Evolutionary conservation across 2,888 invertebrate genomes (phyloP), one percentile per base, ranked within the genome.

Genomic region (Apamea monoglypha): DNA sequence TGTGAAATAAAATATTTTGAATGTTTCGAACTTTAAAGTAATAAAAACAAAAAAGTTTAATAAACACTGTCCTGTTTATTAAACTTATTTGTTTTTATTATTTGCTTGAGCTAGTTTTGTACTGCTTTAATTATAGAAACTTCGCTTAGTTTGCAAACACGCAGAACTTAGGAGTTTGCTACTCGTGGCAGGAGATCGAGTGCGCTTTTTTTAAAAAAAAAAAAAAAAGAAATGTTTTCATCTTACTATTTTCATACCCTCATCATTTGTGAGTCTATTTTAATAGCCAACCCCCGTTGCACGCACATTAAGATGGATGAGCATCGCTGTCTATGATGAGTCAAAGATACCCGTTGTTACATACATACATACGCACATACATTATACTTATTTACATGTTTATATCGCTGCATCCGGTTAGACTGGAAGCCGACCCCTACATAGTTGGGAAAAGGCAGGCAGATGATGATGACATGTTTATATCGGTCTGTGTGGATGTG

Each of bases 261-360:
- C 36, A 69, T 56, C 14, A 68, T 47, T 18, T 67, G 44, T 56
- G 12, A 78, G 32, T 36, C n/a, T 56, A 56, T 29, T 44, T 64
- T 36, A 64, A 64, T 21, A 74, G 64, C 29, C 53, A 56, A 47
- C 44, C 63, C 29, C 47, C 21, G 50, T n/a, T 64, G 29, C 16
- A 32, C 56, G 64, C 47, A 47, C 56, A 66, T 74, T 21, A 74
- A 81, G 64, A 56, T 81, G 56, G 75, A 66, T 74, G 36, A 56
- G 74, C 74, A 74, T 74, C 82, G 56, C 64, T 21, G 36, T 16
- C 56, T 63, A 5, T 50, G 21, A 47, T 80, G 29, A 56, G 21
- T 16, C 16, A 44, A n/a, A 53, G 18, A 32, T 16, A 64, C 32
- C 8, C 32, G 21, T 53, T 32, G n/a, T 44, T 32, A n/a, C 18